Evolutionary conservation across 2,797 vertebrate genomes (phyloP), one percentile per base, ranked within the genome.

Genomic region (Atherinosoma microstoma): DNA sequence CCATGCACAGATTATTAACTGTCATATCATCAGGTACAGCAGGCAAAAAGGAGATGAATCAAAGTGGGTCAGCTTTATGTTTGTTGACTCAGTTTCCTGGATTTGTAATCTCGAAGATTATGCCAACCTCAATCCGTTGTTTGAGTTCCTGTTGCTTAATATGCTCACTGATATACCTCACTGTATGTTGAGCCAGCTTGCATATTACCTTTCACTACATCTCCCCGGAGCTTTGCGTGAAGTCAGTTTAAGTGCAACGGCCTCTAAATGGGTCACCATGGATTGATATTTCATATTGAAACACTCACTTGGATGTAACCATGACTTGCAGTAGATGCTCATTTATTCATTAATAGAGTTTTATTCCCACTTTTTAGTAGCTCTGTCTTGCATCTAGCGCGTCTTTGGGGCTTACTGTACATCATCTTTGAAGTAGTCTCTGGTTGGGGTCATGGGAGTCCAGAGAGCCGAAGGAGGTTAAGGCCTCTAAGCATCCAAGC

Each of bases 71-170:
- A 87, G 27, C 57, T 30, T 80, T 29, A n/a, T 56, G 58, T 80
- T 45, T 76, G 73, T 86, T 83, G 76, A 77, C 79, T 87, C 59
- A 61, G 10, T 84, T 84, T 85, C 78, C 79, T 84, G 69, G 58
- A 79, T 75, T 77, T 86, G 64, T 78, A 84, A 84, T 84, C 67
- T 83, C 30, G 8, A 53, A 83, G 68, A 83, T 86, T 83, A 80
- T 83, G 42, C 72, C 79, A 82, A 30, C 66, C 73, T 78, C 76
- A 83, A 69, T 84, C 61, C 62, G 58, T 59, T 80, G 70, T 80
- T 71, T 80, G 57, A 82, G 63, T 77, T 80, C 45, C 49, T 61
- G 72, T 82, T 76, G 59, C 56, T 67, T 86, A 76, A 85, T 58
- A 54, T 42, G 68, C 35, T 81, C 71, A 64, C 38, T 49, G 73